Evolutionary conservation across 2,113 vertebrate genomes (phyloP), one percentile per base, ranked within the genome.

Genomic region (Corythornis madagascariensis): DNA sequence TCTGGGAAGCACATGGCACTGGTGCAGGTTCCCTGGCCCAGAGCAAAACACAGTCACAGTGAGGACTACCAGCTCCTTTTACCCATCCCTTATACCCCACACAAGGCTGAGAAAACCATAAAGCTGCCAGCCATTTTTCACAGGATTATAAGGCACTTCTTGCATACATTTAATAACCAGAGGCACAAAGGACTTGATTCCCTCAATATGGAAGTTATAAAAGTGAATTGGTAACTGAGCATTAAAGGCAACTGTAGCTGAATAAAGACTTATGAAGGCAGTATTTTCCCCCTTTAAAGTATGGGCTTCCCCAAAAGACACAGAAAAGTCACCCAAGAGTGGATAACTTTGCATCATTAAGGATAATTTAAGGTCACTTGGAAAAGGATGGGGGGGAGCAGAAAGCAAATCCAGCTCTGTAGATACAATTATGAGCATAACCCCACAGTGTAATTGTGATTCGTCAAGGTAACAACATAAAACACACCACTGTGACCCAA

Each of bases 131-230:
- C 66, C 64, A 94, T 76, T 56, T 92, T 97, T 96, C 84, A 96
- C 73, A 67, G 65, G 57, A 91, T 95, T 96, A 88, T 92, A 96
- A 96, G 86, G 87, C 87, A 96, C 95, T 97, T 96, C 97, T 69
- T 47, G 40, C 86, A 95, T 96, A 70, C 52, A 93, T 96, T 97
- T 96, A 97, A 95, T 95, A 97, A 96, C 56, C 88, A 92, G 73
- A 94, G 50, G 6, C 94, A 95, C 4, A 56, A 92, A 96, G 67
- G 73, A 90, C 89, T 96, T 94, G 93, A 97, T 97, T 97, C 87
- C 56, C 84, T 97, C 93, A 93, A 86, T 93, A 90, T 94, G 90
- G 93, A 97, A 97, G 95, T 94, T 94, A 96, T 96, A 96, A 95
- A 97, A 93, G 86, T 66, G 29, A 96, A 92, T 63, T 83, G 86